These are phyloP conservation scores for Jordanella pulchra DNA, from an alignment of 2,797 vertebrate genomes.

Conservation along the genomic window DNA sequence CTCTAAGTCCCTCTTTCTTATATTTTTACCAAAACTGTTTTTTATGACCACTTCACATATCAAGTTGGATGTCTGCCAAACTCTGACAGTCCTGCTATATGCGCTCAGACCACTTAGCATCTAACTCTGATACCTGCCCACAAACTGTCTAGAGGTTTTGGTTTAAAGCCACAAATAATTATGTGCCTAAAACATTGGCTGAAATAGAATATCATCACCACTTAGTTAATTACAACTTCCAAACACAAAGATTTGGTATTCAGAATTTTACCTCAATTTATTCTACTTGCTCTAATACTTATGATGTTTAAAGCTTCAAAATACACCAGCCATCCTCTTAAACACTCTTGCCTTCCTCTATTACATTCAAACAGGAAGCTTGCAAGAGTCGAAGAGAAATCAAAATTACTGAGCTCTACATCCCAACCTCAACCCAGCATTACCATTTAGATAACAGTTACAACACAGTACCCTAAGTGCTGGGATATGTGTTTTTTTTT, in stretches of 20 bases:
- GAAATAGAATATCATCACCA: conserved; percentile 18
- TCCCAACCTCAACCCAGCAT: not conserved
- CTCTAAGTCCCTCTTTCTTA: conserved; percentile 20
- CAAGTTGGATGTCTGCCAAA: conserved; percentile 44
- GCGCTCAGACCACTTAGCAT: conserved; percentile 41
- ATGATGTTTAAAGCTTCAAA: not conserved
- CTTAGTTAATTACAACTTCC: not conserved
- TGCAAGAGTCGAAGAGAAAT: not conserved
- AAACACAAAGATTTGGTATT: not conserved
- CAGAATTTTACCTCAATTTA: not conserved
- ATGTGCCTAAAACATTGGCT: conserved; percentile 20
- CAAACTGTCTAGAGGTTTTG: conserved; percentile 29
- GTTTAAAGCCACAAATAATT: not conserved
- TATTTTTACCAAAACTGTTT: conserved; percentile 14
- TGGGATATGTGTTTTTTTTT: too few relatives aligned
- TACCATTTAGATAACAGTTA: not conserved
- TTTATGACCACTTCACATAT: conserved; percentile 53
- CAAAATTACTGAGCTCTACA: not conserved
- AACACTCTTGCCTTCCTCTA: not conserved
- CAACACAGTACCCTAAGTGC: too few relatives aligned
- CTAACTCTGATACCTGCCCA: conserved; percentile 42
- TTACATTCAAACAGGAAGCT: not conserved
- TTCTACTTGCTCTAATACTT: not conserved
- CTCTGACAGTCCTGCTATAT: conserved; percentile 47
- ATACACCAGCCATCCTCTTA: not conserved